Conservation (phyloP, 2,113 vertebrate genomes). For the Menura novaehollandiae region DNA sequence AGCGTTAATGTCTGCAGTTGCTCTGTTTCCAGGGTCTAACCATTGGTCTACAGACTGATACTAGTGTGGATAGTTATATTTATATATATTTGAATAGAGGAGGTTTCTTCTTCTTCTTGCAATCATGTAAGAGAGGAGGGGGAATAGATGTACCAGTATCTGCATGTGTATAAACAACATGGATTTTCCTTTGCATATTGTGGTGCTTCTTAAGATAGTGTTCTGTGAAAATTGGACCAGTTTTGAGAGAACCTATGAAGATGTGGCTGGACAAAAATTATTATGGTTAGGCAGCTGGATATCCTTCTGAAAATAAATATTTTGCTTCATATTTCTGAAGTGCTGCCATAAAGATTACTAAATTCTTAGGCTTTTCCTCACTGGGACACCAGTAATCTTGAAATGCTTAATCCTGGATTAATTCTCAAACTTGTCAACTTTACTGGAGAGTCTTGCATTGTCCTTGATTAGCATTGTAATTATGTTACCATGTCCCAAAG, state of each 20-base stretch:
- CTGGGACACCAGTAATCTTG: constrained; percentile 27
- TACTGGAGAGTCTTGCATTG: constrained; percentile 4
- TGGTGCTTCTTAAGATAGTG: background rate
- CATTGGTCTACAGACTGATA: background rate
- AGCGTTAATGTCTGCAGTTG: background rate
- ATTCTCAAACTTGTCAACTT: constrained; percentile 44
- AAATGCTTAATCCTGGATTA: constrained; percentile 60
- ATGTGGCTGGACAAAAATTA: background rate
- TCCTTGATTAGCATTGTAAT: constrained; percentile 43
- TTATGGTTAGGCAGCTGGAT: background rate
- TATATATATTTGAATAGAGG: background rate
- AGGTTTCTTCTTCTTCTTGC: background rate
- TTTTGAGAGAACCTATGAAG: background rate
- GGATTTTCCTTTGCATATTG: background rate
- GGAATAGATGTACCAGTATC: background rate
- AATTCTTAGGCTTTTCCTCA: constrained; percentile 25
- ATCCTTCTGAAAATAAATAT: background rate
- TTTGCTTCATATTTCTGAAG: constrained; percentile 20
- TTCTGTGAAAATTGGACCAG: background rate
- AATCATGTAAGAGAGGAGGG: background rate
- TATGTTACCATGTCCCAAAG: background rate
- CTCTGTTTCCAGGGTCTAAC: background rate
- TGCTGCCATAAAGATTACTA: constrained; percentile 16
- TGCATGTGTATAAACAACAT: background rate
- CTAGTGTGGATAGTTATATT: background rate